These are phyloP conservation scores for Arnoldichthys spilopterus DNA, from an alignment of 2,797 vertebrate genomes.

Conservation along the genomic window DNA sequence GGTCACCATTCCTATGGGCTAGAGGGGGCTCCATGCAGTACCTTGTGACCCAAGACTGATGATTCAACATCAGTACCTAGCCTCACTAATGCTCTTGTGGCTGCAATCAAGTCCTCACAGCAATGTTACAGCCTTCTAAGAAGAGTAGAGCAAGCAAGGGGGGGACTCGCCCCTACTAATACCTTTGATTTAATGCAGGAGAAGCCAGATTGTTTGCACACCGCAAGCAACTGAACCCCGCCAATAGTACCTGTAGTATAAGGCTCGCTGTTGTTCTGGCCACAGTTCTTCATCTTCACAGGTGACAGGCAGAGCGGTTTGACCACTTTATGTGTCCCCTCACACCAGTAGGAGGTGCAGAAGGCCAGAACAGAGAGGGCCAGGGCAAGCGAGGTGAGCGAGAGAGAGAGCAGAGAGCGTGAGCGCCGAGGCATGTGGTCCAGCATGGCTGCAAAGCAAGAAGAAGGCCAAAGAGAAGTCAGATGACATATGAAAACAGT, in stretches of 20 bases:
- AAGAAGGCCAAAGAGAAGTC: neutral
- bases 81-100: too few species aligned
- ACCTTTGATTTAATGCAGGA: too few species aligned
- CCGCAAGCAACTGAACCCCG: too few species aligned
- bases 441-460: conserved; percentile 71
- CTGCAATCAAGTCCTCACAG: too few species aligned
- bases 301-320: conserved; percentile 87
- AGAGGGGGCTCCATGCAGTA: too few species aligned
- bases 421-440: conserved; percentile 77
- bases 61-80: too few species aligned
- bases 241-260: conserved; percentile 80
- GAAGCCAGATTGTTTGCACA: too few species aligned
- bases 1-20: too few species aligned
- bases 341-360: conserved; percentile 88
- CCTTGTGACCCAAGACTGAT: too few species aligned
- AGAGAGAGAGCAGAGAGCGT: conserved; percentile 82
- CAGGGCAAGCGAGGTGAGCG: conserved; percentile 81
- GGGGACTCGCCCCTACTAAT: too few species aligned
- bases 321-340: conserved; percentile 88
- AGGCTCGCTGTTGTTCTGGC: conserved; percentile 79
- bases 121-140: too few species aligned
- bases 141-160: too few species aligned
- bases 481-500: conserved; percentile 1
- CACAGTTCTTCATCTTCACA: conserved; percentile 86
- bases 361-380: conserved; percentile 84